phyloP scores from a whole-genome alignment of 2,113 vertebrate species.

The Lophochroa leadbeateri region DNA sequence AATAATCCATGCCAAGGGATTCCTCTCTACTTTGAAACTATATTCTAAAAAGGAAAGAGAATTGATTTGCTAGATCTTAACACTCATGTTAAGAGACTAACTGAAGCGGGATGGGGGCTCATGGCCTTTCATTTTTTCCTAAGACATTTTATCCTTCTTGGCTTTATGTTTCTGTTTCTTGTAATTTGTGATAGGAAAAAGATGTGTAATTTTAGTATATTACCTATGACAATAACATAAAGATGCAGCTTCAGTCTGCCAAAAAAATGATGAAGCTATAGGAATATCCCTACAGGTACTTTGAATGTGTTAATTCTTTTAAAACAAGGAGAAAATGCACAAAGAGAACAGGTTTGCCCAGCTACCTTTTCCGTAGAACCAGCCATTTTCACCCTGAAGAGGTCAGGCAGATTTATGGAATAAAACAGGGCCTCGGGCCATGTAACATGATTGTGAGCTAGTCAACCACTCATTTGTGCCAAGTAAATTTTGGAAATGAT shows the following conservation, averaged over 20 bases:
- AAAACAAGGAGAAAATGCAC: neutral
- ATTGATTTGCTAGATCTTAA: slow-evolving; percentile 7
- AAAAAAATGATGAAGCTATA: neutral
- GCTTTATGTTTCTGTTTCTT: neutral
- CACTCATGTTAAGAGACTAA: neutral
- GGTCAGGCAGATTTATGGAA: slow-evolving; percentile 68
- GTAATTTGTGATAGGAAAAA: neutral
- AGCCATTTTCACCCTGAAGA: slow-evolving; percentile 19
- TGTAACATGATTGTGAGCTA: slow-evolving; percentile 71
- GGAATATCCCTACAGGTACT: neutral
- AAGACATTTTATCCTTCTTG: neutral
- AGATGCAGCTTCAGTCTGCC: neutral
- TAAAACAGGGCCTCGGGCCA: slow-evolving; percentile 46
- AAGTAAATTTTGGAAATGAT: slow-evolving; percentile 83
- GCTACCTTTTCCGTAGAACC: neutral
- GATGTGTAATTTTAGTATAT: neutral
- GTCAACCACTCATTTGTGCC: slow-evolving; percentile 73
- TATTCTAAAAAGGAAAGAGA: slow-evolving; percentile 16
- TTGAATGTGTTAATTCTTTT: neutral
- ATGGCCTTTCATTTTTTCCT: neutral
- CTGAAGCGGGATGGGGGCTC: neutral
- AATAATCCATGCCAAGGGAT: slow-evolving; percentile 3
- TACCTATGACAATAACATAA: neutral
- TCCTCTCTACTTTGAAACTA: slow-evolving; percentile 33
- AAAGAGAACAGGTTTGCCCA: neutral